These are phyloP conservation scores for Sepioteuthis lessoniana DNA, from an alignment of 2,888 invertebrate species.

Conservation along the genomic window DNA sequence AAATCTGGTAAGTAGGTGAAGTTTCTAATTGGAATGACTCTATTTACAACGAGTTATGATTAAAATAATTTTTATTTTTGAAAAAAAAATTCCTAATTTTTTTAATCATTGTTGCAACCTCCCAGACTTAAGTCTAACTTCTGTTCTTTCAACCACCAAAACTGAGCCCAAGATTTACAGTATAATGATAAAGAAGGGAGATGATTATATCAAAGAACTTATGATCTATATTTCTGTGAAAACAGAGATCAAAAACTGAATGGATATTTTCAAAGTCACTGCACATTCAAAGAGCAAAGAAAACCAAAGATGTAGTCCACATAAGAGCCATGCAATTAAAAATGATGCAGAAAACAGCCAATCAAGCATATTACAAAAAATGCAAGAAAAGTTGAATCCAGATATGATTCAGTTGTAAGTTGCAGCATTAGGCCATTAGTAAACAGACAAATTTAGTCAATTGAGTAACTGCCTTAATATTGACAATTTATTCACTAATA, in stretches of 20 bases:
- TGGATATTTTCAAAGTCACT: neutral
- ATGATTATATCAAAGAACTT: neutral
- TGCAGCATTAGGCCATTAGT: neutral
- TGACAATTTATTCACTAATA: constrained; percentile 46
- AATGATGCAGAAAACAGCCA: neutral
- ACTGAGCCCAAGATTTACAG: too few relatives aligned
- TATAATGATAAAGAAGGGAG: too few relatives aligned
- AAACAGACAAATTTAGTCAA: neutral
- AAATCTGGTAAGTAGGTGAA: too few relatives aligned
- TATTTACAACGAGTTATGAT: too few relatives aligned
- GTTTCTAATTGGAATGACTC: too few relatives aligned
- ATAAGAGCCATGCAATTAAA: neutral
- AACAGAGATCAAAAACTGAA: neutral
- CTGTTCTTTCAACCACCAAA: too few relatives aligned
- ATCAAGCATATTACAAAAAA: neutral
- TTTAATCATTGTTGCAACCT: neutral
- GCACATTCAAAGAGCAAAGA: neutral
- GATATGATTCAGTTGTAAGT: neutral
- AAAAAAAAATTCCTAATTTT: too few relatives aligned
- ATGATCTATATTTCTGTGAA: neutral
- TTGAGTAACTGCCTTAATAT: constrained; percentile 36
- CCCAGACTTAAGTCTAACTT: neutral
- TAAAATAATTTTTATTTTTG: too few relatives aligned
- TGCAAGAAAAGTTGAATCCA: neutral
- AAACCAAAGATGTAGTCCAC: neutral